phyloP scores from a whole-genome alignment of 2,797 vertebrate genomes.

The Tamandua tetradactyla region DNA sequence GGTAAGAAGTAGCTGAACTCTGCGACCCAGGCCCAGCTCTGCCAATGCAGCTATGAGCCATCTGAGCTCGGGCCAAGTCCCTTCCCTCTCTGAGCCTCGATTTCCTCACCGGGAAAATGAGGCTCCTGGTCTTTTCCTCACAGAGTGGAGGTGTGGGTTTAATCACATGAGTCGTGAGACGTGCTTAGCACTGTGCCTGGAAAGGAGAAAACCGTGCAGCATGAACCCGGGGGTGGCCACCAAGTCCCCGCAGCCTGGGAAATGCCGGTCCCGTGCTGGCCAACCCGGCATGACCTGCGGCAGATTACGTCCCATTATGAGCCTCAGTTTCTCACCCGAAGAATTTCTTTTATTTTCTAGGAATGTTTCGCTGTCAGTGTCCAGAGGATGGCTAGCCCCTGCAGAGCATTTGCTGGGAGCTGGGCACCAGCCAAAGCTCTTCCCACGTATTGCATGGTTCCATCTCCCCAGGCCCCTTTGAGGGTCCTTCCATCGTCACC shows the following conservation, averaged over 20 bases:
- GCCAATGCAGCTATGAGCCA: not conserved
- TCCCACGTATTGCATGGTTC: not conserved
- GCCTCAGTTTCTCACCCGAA: not conserved
- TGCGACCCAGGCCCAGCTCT: not conserved
- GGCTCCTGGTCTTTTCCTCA: not conserved
- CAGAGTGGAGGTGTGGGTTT: too few relatives aligned
- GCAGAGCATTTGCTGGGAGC: not conserved
- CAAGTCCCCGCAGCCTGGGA: not conserved
- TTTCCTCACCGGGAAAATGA: constrained; percentile 19
- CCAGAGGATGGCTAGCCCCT: not conserved
- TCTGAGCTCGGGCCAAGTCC: not conserved
- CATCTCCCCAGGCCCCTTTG: not conserved
- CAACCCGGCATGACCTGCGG: not conserved
- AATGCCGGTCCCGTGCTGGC: not conserved
- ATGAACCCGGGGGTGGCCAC: not conserved
- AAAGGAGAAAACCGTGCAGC: not conserved
- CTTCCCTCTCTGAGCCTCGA: not conserved
- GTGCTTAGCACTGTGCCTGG: not conserved
- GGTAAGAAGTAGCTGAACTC: not conserved
- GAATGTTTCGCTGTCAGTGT: not conserved
- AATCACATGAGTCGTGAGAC: not conserved
- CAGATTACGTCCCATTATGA: not conserved
- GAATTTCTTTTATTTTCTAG: not conserved
- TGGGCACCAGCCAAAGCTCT: not conserved
- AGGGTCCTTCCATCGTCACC: not conserved